phyloP scores from a whole-genome alignment of 2,888 invertebrate genomes.

The Gryllus longicercus region DNA sequence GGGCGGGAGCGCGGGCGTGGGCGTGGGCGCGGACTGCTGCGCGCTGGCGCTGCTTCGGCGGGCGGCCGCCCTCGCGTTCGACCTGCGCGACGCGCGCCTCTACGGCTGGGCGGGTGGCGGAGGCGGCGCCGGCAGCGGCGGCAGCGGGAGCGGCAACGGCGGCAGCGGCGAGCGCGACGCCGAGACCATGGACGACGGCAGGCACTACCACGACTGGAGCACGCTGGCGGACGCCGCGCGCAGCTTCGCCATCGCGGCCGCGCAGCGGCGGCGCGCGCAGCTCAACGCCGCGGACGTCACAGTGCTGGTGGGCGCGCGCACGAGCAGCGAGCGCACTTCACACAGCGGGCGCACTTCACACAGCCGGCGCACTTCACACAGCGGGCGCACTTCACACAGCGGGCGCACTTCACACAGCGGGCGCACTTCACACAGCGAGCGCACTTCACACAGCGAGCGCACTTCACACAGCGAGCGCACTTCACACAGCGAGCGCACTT shows the following conservation, averaged over 20 bases:
- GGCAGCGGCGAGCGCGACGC: neutral
- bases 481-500: too few relatives aligned
- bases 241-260: neutral
- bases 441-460: too few relatives aligned
- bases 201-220: neutral
- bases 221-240: neutral
- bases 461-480: too few relatives aligned
- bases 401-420: too few relatives aligned
- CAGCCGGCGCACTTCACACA: too few relatives aligned
- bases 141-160: neutral
- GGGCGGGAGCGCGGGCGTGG: neutral
- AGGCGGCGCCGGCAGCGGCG: neutral
- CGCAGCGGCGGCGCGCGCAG: neutral
- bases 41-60: neutral
- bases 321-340: too few relatives aligned
- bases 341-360: too few relatives aligned
- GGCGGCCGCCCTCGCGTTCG: neutral
- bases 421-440: too few relatives aligned
- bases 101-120: neutral
- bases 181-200: neutral
- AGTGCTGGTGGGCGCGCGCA: neutral
- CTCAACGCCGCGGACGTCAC: neutral
- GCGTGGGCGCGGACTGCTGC: slow-evolving; percentile 9
- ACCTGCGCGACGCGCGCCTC: neutral
- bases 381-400: too few relatives aligned